Evolutionary conservation across 2,113 vertebrate genomes (phyloP), one percentile per base, ranked within the genome.

Genomic region (Perognathus longimembris): DNA sequence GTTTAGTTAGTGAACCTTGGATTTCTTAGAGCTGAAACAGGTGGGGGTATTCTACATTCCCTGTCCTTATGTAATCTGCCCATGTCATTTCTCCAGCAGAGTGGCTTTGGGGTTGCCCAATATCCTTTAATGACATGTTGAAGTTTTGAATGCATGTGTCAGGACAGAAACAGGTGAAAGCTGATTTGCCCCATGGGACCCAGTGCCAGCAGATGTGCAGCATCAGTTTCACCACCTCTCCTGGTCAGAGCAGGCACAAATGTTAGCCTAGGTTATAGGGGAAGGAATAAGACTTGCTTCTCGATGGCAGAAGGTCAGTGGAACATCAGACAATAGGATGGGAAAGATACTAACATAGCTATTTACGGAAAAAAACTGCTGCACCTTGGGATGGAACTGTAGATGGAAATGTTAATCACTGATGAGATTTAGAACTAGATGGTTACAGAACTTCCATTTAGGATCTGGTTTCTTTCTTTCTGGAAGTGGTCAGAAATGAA

Each of bases 401-500:
- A 2, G 1, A 17, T 88, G 66, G 30, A 69, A 82, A 3, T 88
- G 38, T 64, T 74, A 64, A 34, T 26, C 34, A 57, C 38, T 30
- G 26, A 45, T 77, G 40, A 88, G 45, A n/a, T 86, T 85, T 78
- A 50, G 34, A 81, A 67, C 10, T 18, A 34, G 8, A 36, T 6
- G 28, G 2, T 80, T 73, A 61, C 28, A 50, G 42, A 61, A 61
- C 71, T 77, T 63, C 59, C 28, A 7, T 12, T 92, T 15, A 26
- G 24, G 22, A 61, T 71, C n/a, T 71, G 36, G 28, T 92, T 90
- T 76, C 9, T 86, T 73, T 67, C 15, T 83, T 83, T 36, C 38
- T 67, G 38, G n/a, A 77, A 22, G 4, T 28, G 8, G 15, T 77
- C 26, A 77, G 57, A 85, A 42, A 24, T 57, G 38, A 85, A 73